Conservation (phyloP, 2,797 vertebrate genomes). For the Bryconaethiops microstoma region DNA sequence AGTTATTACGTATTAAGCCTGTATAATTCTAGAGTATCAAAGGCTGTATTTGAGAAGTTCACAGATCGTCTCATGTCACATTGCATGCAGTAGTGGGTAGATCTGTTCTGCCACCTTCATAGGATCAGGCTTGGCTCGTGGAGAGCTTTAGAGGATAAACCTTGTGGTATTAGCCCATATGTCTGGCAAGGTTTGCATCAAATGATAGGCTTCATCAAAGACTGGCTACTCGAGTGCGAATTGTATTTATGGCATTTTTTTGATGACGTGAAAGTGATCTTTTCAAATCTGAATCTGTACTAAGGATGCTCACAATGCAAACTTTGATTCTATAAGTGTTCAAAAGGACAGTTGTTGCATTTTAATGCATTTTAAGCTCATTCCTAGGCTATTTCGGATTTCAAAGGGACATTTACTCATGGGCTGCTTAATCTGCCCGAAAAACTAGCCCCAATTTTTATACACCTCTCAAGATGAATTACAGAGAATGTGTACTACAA, state of each 20-base stretch:
- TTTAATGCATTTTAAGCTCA: neutral
- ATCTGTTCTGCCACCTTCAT: slow-evolving; percentile 44
- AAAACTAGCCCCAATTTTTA: neutral
- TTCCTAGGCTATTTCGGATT: neutral
- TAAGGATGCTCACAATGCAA: neutral
- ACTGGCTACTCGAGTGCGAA: neutral
- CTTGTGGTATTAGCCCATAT: slow-evolving; percentile 42
- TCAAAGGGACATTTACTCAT: slow-evolving; percentile 6
- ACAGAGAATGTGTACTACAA: neutral
- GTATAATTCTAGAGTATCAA: neutral
- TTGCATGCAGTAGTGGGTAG: neutral
- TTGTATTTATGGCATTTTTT: slow-evolving; percentile 10
- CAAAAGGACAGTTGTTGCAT: neutral
- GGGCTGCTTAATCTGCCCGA: neutral
- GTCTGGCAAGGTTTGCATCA: slow-evolving; percentile 46
- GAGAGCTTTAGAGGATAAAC: slow-evolving; percentile 61
- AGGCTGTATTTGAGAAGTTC: neutral
- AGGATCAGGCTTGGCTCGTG: slow-evolving; percentile 55
- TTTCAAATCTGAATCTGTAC: neutral
- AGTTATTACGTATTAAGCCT: neutral
- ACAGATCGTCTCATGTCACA: neutral
- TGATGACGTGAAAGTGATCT: slow-evolving; percentile 24
- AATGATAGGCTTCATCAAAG: neutral
- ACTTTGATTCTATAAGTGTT: neutral
- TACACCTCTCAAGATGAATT: neutral